A percentile compares a stretch with the other conserved stretches of the same genome.
phyloP scores from a whole-genome alignment of 2,888 invertebrate genomes.

The Buathra laborator region DNA sequence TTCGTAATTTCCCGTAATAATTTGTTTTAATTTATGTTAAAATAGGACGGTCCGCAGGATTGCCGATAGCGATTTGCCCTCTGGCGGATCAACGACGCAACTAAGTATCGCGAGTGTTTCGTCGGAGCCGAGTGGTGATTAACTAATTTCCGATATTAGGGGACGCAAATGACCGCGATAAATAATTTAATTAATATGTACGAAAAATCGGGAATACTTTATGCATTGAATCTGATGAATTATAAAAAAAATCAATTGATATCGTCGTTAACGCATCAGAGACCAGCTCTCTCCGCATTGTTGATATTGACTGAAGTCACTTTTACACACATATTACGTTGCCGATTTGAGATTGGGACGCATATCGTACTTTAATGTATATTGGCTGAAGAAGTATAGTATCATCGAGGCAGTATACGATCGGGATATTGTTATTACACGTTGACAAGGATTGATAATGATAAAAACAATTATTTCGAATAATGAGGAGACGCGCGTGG shows the following conservation, averaged over 20 bases:
- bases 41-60: neutral
- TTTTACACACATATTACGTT: slow-evolving; percentile 16
- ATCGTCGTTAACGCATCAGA: slow-evolving; percentile 43
- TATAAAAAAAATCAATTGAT: neutral
- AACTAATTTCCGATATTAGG: neutral
- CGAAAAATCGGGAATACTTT: slow-evolving; percentile 16
- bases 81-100: neutral
- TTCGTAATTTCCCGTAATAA: neutral
- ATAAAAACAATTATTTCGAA: slow-evolving; percentile 61
- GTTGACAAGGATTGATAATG: slow-evolving; percentile 45
- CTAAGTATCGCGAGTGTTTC: neutral
- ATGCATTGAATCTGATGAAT: neutral
- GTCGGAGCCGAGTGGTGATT: neutral
- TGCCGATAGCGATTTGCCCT: neutral
- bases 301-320: slow-evolving; percentile 25
- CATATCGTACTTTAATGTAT: slow-evolving; percentile 48
- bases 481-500: slow-evolving; percentile 70
- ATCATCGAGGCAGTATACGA: slow-evolving; percentile 64
- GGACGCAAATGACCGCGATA: neutral
- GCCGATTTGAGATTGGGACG: slow-evolving; percentile 47
- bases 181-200: neutral
- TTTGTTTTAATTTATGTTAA: slow-evolving; percentile 12
- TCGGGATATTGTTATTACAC: slow-evolving; percentile 60
- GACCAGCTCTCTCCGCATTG: slow-evolving; percentile 53
- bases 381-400: slow-evolving; percentile 56